These are phyloP conservation scores for Macrostomum lignano DNA, from an alignment of 1,140 invertebrate genomes.

Conservation along the genomic window DNA sequence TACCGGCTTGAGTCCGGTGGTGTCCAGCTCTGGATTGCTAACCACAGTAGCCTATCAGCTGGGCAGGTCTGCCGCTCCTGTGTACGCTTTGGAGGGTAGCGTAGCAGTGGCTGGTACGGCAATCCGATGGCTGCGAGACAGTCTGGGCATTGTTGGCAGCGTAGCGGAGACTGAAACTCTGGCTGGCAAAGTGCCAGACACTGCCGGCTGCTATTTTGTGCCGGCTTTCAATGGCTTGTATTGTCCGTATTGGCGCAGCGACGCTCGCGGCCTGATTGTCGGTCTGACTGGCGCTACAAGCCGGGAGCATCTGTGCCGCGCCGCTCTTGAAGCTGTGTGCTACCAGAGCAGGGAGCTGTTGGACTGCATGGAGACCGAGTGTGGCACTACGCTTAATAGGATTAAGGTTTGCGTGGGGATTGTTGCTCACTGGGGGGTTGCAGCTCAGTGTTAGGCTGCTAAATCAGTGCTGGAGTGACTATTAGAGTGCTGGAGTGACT, in stretches of 20 bases:
- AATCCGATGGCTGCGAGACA: constrained; percentile 60
- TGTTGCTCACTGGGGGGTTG: too few species aligned
- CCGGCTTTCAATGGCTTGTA: constrained; percentile 65
- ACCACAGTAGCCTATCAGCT: constrained; percentile 76
- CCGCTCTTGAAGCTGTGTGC: constrained; percentile 68
- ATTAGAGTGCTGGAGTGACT: too few species aligned
- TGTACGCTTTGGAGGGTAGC: constrained; percentile 58
- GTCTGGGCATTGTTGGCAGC: constrained; percentile 44
- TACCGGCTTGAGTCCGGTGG: constrained; percentile 49
- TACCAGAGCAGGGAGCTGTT: constrained; percentile 46
- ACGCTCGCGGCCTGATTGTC: constrained; percentile 70
- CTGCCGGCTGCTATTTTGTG: constrained; percentile 66
- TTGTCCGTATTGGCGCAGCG: constrained; percentile 67
- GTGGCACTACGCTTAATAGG: too few species aligned
- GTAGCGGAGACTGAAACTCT: constrained; percentile 34
- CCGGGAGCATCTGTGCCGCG: constrained; percentile 65
- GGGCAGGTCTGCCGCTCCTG: constrained; percentile 39
- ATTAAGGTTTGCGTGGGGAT: too few species aligned
- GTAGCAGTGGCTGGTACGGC: constrained; percentile 65
- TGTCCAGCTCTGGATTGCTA: constrained; percentile 56
- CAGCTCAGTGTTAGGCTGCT: too few species aligned
- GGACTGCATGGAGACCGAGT: constrained; percentile 4
- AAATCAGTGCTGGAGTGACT: too few species aligned
- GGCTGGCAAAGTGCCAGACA: constrained; percentile 19
- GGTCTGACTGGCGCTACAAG: constrained; percentile 73